Evolutionary conservation across 2,113 vertebrate genomes (phyloP).

Genomic region (Caretta caretta): DNA sequence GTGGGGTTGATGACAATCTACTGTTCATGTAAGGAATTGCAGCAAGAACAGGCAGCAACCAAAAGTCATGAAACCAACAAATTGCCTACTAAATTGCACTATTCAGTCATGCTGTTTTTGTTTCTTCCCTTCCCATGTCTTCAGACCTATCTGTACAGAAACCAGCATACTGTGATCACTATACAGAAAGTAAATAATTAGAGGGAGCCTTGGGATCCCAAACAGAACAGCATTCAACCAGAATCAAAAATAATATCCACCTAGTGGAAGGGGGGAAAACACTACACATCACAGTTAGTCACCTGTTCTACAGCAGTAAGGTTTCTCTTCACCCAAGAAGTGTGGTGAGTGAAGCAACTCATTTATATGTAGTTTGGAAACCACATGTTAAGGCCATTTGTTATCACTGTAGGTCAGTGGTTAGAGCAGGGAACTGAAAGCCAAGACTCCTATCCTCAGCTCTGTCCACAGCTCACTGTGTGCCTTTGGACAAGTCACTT

Average conservation of each 20-base stretch:
- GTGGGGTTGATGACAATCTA: not conserved
- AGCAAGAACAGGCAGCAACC: not conserved
- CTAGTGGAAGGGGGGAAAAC: not conserved
- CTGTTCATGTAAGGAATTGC: not conserved
- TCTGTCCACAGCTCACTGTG: not conserved
- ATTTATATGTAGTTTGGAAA: not conserved
- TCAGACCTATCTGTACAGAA: not conserved
- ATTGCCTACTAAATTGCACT: not conserved
- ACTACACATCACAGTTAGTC: not conserved
- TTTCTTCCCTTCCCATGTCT: not conserved
- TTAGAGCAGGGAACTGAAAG: not conserved
- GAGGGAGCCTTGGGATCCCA: not conserved
- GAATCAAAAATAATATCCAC: not conserved
- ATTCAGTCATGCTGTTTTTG: not conserved
- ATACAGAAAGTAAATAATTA: not conserved
- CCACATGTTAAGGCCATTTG: not conserved
- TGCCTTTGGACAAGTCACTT: not conserved
- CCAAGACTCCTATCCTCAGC: not conserved
- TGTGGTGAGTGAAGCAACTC: not conserved
- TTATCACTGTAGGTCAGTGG: not conserved
- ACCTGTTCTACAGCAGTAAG: not conserved
- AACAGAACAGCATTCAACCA: not conserved
- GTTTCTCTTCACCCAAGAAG: not conserved
- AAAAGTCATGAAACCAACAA: not conserved
- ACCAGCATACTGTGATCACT: not conserved